These are phyloP conservation scores for Diploscapter pachys DNA, from an alignment of 1,140 invertebrate species.

Conservation along the genomic window DNA sequence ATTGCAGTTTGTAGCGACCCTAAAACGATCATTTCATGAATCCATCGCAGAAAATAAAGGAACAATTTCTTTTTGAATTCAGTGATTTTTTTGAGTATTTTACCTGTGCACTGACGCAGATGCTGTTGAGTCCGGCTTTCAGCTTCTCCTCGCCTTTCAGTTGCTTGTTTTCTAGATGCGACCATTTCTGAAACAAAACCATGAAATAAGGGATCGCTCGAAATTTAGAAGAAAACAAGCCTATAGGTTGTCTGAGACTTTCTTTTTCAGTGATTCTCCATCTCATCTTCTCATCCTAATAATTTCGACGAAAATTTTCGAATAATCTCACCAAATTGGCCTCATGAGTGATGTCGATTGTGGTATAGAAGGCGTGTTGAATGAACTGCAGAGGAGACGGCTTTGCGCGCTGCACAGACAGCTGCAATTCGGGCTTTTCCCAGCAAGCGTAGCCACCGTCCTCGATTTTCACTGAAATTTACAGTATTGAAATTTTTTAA, in stretches of 20 bases:
- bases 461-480: constrained; percentile 65
- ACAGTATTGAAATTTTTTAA: too few species aligned
- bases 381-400: constrained; percentile 71
- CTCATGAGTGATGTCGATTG: constrained; percentile 70
- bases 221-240: too few species aligned
- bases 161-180: constrained; percentile 27
- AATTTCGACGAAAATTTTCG: too few species aligned
- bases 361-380: constrained; percentile 74
- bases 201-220: neutral
- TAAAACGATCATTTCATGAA: too few species aligned
- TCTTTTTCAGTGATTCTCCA: too few species aligned
- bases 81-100: neutral
- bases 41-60: too few species aligned
- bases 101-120: constrained; percentile 33
- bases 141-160: constrained; percentile 13
- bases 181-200: constrained; percentile 27
- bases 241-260: too few species aligned
- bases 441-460: constrained; percentile 72
- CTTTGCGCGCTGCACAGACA: constrained; percentile 69
- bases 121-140: constrained; percentile 22
- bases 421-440: constrained; percentile 67
- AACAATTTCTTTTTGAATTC: too few species aligned
- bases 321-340: constrained; percentile 64
- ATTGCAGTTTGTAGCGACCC: too few species aligned
- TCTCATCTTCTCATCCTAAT: too few species aligned